A percentile compares a stretch with the other conserved stretches of the same genome.
Conservation (phyloP, 2,888 invertebrate genomes). For the Andrena camellia region DNA sequence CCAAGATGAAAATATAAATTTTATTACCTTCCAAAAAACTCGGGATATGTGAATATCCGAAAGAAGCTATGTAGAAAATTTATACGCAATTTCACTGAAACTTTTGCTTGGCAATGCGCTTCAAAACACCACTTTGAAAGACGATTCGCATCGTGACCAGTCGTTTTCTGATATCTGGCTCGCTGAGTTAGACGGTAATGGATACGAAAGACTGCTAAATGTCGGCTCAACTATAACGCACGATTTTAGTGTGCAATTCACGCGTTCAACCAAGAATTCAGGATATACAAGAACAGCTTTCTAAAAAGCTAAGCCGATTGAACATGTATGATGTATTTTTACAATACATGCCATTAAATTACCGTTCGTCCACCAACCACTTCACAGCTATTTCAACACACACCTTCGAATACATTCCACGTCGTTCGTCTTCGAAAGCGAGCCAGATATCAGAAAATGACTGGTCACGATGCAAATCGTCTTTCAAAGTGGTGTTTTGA, state of each 20-base stretch:
- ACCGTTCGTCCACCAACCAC: neutral
- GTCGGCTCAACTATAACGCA: conserved; percentile 43
- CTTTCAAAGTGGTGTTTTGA: too few relatives aligned
- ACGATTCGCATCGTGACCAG: conserved; percentile 29
- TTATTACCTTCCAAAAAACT: conserved; percentile 59
- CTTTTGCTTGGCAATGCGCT: conserved; percentile 51
- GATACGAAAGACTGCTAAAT: conserved; percentile 22
- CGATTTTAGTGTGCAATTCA: conserved; percentile 9
- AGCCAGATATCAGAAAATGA: too few relatives aligned
- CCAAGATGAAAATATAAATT: conserved; percentile 68
- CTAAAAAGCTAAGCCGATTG: neutral
- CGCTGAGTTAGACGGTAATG: conserved; percentile 28
- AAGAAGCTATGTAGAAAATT: conserved; percentile 48
- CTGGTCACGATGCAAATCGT: too few relatives aligned
- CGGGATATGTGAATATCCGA: conserved; percentile 60
- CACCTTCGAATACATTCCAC: neutral
- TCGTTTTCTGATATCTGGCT: conserved; percentile 16
- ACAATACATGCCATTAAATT: neutral
- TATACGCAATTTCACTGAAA: conserved; percentile 46
- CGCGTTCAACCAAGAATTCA: neutral
- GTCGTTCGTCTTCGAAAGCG: neutral
- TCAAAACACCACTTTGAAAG: conserved; percentile 37
- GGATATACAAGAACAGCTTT: neutral
- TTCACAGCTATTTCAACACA: neutral
- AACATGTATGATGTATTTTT: neutral